phyloP scores from a whole-genome alignment of 2,888 invertebrate genomes.

The Tubulanus polymorphus region DNA sequence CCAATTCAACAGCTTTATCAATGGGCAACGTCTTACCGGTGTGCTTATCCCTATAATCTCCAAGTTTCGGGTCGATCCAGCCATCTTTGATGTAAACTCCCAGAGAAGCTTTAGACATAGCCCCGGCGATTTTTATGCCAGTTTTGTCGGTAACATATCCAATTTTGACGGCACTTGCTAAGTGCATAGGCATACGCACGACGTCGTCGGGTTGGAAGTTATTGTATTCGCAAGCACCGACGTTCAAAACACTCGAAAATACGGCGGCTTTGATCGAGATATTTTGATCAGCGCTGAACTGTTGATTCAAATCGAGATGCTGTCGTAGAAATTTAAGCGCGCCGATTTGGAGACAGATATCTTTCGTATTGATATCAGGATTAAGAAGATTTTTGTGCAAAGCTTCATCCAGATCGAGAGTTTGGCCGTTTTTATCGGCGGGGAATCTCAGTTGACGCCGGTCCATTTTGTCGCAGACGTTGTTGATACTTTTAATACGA shows the following conservation, averaged over 20 bases:
- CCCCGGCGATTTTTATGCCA: constrained; percentile 33
- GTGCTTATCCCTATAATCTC: constrained; percentile 51
- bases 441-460: constrained; percentile 57
- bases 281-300: constrained; percentile 62
- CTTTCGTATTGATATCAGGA: constrained; percentile 33
- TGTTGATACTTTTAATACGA: constrained; percentile 37
- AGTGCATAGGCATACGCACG: constrained; percentile 20
- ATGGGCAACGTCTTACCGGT: constrained; percentile 59
- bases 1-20: constrained; percentile 68
- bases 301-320: constrained; percentile 64
- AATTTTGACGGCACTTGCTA: constrained; percentile 36
- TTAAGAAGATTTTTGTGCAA: constrained; percentile 68
- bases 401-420: constrained; percentile 66
- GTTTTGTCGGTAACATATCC: constrained; percentile 32
- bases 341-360: constrained; percentile 31
- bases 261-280: constrained; percentile 58
- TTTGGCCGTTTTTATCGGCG: constrained; percentile 64
- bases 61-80: constrained; percentile 53
- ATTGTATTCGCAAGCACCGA: constrained; percentile 5
- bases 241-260: constrained; percentile 30
- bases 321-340: constrained; percentile 33
- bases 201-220: too few species aligned
- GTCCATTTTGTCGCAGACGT: constrained; percentile 60
- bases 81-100: constrained; percentile 45
- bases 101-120: constrained; percentile 50